Base-by-base conservation (phyloP, 2,888 invertebrate species). In the Prenolepis imparis region DNA sequence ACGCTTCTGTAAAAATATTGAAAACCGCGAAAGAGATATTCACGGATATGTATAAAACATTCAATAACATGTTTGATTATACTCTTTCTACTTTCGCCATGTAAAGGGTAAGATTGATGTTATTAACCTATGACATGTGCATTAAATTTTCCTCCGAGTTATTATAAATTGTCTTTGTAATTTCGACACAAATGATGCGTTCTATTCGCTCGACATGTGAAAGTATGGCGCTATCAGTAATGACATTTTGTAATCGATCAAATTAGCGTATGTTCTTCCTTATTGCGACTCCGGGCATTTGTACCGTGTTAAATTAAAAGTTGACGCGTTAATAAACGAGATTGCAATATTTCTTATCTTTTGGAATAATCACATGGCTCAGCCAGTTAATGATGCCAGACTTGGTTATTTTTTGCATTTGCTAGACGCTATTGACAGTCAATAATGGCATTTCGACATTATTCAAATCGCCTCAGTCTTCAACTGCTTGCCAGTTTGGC, bases 201-300 rank as follows among this genome's bases (percentile, higher is more conserved):
- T 32, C 59, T 32, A 59, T 44, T 59, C 78, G 39, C 39, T 24
- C n/a, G 44, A 18, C 9, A 15, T 24, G 57, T 44, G 68, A 68
- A 78, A 68, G 41, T n/a, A 9, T 44, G 32, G 24, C 59, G 9
- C 39, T 59, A 44, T 24, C 44, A 36, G 24, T 70, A 80, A 80
- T 80, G 44, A 44, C 24, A 70, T 70, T 78, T 80, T 18, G 44
- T 70, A 80, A 70, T 80, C 59, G 70, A 80, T 61, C 70, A 80
- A 80, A 80, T 80, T 48, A 70, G 59, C 44, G 57, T 28, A 11
- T 28, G 66, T 68, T 68, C 21, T 9, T 24, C 21, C 59, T 78
- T 24, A 18, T 5, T 15, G 28, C 41, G 12, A 8, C 28, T 18
- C 41, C 41, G 32, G 32, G 18, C 41, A 67, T 78, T 68, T 68